Percentiles rank a stretch among this genome's conserved stretches.
Conservation (phyloP, 2,888 invertebrate species). For the Spilarctia lutea region DNA sequence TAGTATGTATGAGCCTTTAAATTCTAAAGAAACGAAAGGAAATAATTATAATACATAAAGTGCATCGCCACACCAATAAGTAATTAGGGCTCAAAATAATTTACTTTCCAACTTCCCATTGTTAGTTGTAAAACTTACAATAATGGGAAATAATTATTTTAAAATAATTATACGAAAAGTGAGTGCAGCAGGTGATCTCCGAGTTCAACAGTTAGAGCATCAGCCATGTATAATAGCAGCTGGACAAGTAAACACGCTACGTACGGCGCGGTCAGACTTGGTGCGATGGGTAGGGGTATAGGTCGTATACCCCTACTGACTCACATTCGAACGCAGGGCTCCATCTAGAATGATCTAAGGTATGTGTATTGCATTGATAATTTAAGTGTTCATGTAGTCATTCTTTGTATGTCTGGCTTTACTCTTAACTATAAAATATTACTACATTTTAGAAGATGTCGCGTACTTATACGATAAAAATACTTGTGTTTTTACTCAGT, state of each 20-base stretch:
- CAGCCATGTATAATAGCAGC: constrained; percentile 44
- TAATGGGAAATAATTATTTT: constrained; percentile 6
- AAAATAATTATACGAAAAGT: constrained; percentile 40
- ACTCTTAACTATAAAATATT: background rate
- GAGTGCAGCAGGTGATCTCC: constrained; percentile 51
- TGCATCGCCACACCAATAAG: constrained; percentile 22
- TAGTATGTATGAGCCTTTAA: too few relatives aligned
- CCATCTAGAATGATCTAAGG: constrained; percentile 15
- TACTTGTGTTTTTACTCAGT: background rate
- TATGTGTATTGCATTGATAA: constrained; percentile 16
- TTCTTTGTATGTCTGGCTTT: background rate
- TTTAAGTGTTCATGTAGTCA: constrained; percentile 11
- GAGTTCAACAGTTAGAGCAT: constrained; percentile 42
- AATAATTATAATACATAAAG: background rate
- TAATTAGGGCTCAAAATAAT: constrained; percentile 24
- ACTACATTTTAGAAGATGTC: background rate
- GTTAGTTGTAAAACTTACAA: constrained; percentile 19
- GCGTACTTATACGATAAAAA: background rate
- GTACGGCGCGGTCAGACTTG: constrained; percentile 35
- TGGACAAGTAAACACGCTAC: constrained; percentile 38
- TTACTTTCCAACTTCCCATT: constrained; percentile 39
- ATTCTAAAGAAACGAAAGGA: too few relatives aligned
- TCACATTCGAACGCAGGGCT: constrained; percentile 41
- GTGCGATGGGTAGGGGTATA: constrained; percentile 29
- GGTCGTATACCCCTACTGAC: constrained; percentile 50